phyloP scores from a whole-genome alignment of 2,113 vertebrate genomes.

The Apistogramma diplotaenia region DNA sequence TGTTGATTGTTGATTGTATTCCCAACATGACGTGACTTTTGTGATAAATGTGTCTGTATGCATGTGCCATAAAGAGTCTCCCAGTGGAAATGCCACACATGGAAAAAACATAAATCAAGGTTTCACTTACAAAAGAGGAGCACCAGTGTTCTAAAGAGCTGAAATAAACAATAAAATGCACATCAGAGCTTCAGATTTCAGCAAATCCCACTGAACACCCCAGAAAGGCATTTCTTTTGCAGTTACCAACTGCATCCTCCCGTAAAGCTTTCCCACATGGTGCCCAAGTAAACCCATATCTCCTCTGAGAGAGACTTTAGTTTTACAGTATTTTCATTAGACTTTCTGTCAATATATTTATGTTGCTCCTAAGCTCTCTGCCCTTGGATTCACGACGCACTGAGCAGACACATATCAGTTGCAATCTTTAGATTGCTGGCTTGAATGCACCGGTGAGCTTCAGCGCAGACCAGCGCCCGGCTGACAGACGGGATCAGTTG shows the following conservation, averaged over 20 bases:
- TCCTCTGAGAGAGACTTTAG: neutral
- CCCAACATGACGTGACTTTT: neutral
- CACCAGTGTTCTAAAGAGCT: neutral
- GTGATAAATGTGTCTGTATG: neutral
- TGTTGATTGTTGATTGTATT: neutral
- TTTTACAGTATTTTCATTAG: neutral
- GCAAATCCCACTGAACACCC: neutral
- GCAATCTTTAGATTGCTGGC: neutral
- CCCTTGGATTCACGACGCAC: neutral
- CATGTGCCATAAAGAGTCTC: neutral
- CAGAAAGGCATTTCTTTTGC: fast-evolving
- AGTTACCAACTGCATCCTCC: neutral
- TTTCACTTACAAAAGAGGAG: neutral
- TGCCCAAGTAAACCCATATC: neutral
- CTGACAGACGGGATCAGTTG: neutral
- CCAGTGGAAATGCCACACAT: neutral
- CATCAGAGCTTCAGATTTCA: neutral
- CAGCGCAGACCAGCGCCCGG: neutral
- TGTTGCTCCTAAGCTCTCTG: neutral
- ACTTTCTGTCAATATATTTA: neutral
- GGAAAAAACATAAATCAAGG: neutral
- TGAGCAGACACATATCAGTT: neutral
- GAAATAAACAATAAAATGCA: neutral
- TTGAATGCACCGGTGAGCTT: neutral
- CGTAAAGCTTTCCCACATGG: neutral